Percentiles rank a stretch among this genome's conserved stretches.
These are phyloP conservation scores for Catalaphyllia jardinei DNA, from an alignment of 64 coral and sea anemone species.

Conservation along the genomic window DNA sequence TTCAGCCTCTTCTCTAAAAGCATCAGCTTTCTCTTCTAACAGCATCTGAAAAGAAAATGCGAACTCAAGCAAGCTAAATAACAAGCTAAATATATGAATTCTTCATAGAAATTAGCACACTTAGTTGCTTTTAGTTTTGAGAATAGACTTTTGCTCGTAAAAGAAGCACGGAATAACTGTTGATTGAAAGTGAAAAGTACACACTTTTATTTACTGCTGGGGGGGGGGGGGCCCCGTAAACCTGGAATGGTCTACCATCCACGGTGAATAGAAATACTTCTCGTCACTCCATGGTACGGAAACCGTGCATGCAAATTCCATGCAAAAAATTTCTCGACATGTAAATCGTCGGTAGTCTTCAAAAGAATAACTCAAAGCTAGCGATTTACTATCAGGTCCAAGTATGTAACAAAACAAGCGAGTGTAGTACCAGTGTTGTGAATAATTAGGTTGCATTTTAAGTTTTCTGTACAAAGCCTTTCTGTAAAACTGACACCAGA, in stretches of 20 bases:
- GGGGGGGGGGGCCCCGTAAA: no score
- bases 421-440: background rate
- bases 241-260: no score
- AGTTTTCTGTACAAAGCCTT: background rate
- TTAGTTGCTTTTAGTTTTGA: background rate
- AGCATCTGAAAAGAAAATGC: constrained; percentile 68
- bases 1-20: constrained; percentile 90
- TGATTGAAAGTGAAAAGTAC: no score
- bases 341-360: no score
- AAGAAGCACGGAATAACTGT: no score
- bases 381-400: background rate
- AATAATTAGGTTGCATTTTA: background rate
- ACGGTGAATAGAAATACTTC: no score
- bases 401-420: background rate
- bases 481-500: no score
- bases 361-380: background rate
- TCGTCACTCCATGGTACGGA: no score
- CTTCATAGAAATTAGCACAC: background rate
- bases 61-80: background rate
- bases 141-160: background rate
- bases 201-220: no score
- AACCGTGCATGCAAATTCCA: no score
- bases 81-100: background rate
- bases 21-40: constrained; percentile 91
- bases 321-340: no score